Evolutionary conservation across 2,113 vertebrate species (phyloP), one percentile per base, ranked within the genome.

Genomic region (Acrocephalus arundinaceus): DNA sequence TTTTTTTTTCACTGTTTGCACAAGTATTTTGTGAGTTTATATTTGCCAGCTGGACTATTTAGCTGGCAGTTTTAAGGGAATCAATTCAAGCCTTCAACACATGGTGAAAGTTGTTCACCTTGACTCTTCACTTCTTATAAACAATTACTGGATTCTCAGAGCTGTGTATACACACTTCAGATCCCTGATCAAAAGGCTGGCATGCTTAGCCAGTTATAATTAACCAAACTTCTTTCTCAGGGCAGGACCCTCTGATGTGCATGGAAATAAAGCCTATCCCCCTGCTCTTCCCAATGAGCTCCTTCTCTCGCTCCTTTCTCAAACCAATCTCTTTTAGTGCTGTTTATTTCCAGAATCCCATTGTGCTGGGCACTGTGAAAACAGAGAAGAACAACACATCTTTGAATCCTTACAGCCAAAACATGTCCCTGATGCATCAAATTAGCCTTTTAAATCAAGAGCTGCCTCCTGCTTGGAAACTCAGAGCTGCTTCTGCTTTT

Each of bases 1-100:
- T 51, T 71, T 70, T 85, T 85, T 48, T 48, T 11, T 4, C 9
- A 7, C 21, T 74, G n/a, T 89, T 97, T 92, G 84, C 54, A 72
- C 37, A 92, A 92, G 54, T 78, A 49, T 92, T 93, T 87, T 8
- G 3, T 79, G 52, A 93, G 65, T 90, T 93, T 41, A 9, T 90
- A 57, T 89, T 81, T 92, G 79, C 93, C 87, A 93, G 59, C 62
- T 90, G 88, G 54, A 51, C 61, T 89, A 24, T 78, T 92, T 84
- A 93, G 45, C 28, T 81, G 70, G 25, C n/a, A 92, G 41, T 89
- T 92, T 96, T 90, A 75, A 72, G 23, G 62, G 52, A 93, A 89
- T 82, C 33, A 79, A 61, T 92, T 88, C 70, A 77, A 87, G 41
- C 49, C 70, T 85, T 87, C 74, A 65, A 67, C 74, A n/a, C 43